Conservation (phyloP, 2,113 vertebrate genomes). For the Copsychus sechellarum region DNA sequence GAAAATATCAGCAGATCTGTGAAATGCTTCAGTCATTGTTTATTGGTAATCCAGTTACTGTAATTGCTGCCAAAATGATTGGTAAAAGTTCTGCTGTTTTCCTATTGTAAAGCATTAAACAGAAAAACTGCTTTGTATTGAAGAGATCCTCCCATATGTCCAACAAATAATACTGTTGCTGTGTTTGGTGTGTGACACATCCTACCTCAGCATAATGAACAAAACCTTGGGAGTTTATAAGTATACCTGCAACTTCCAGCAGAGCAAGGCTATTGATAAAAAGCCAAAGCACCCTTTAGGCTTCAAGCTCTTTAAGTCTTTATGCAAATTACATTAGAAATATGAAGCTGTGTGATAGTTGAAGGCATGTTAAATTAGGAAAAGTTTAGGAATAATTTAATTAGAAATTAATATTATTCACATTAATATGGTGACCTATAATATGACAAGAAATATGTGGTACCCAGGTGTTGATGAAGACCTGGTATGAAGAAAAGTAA, state of each 20-base stretch:
- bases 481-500: background rate
- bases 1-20: background rate
- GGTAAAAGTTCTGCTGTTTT: background rate
- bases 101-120: background rate
- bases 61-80: conserved; percentile 13
- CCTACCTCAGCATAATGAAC: background rate
- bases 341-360: background rate
- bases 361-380: background rate
- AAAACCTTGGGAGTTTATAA: background rate
- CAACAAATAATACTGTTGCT: background rate
- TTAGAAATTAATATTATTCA: background rate
- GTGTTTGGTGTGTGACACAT: background rate
- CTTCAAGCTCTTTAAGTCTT: background rate
- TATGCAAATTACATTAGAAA: background rate
- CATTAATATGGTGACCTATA: background rate
- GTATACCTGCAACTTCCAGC: background rate
- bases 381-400: background rate
- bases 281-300: background rate
- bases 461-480: conserved; percentile 8
- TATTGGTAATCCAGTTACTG: conserved; percentile 14
- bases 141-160: background rate
- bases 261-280: background rate
- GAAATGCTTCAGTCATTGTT: background rate
- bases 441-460: background rate
- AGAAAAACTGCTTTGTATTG: background rate